Conservation (phyloP, 1,140 invertebrate species). For the Euschistus heros region DNA sequence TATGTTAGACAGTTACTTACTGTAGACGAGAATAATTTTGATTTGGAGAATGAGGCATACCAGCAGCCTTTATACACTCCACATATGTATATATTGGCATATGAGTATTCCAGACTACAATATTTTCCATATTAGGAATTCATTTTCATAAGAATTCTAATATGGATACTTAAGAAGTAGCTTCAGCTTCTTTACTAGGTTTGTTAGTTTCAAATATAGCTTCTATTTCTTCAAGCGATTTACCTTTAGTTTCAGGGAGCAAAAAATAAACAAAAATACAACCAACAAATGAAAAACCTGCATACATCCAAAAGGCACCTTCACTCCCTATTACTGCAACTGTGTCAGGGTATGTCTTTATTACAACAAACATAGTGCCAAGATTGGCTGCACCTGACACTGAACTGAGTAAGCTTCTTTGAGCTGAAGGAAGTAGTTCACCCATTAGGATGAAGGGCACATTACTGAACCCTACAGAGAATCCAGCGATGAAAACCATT, state of each 20-base stretch:
- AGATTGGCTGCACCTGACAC: constrained; percentile 38
- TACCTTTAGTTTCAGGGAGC: constrained; percentile 47
- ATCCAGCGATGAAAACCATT: constrained; percentile 40
- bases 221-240: constrained; percentile 42
- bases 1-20: too few species aligned
- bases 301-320: constrained; percentile 43
- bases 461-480: constrained; percentile 42
- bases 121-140: too few species aligned
- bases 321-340: constrained; percentile 33
- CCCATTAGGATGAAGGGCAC: constrained; percentile 43
- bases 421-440: constrained; percentile 39
- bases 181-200: neutral
- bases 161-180: too few species aligned
- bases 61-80: too few species aligned
- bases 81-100: too few species aligned
- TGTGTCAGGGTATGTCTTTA: constrained; percentile 37
- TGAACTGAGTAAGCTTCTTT: constrained; percentile 36
- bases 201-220: constrained; percentile 30
- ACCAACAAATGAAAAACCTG: constrained; percentile 37
- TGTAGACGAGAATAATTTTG: too few species aligned
- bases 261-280: constrained; percentile 37
- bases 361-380: constrained; percentile 40
- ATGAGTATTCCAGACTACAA: too few species aligned
- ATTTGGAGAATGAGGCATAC: too few species aligned
- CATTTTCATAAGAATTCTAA: too few species aligned